These are phyloP conservation scores for Nomada hirtipes DNA, from an alignment of 2,888 invertebrate genomes.

Conservation along the genomic window DNA sequence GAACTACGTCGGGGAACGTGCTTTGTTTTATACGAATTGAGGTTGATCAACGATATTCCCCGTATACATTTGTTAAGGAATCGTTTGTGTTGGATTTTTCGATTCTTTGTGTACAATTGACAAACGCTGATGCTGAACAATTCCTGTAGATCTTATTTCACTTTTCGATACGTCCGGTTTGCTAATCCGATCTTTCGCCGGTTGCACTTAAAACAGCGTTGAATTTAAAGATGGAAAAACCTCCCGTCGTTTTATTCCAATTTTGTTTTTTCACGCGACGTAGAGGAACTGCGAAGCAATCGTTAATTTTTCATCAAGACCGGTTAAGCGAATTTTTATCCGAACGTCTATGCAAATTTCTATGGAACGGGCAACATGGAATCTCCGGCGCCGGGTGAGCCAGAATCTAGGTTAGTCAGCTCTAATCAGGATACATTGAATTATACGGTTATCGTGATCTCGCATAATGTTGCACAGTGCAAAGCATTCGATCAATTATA, in stretches of 20 bases:
- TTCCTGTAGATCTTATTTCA: too few relatives aligned
- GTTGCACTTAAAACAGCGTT: too few relatives aligned
- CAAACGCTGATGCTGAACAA: too few relatives aligned
- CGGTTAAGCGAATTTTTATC: background rate
- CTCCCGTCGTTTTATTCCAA: background rate
- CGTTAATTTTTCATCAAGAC: background rate
- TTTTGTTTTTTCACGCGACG: too few relatives aligned
- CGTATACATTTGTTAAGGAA: too few relatives aligned
- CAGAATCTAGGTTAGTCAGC: conserved; percentile 56
- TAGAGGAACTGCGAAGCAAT: background rate
- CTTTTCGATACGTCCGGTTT: too few relatives aligned
- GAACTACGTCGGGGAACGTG: background rate
- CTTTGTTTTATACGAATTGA: background rate
- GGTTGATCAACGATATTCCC: too few relatives aligned
- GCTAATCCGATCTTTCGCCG: too few relatives aligned
- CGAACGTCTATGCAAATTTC: background rate
- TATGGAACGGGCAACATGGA: conserved; percentile 3
- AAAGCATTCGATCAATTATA: conserved; percentile 68
- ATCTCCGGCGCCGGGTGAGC: conserved; percentile 11
- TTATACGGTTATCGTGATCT: conserved; percentile 67
- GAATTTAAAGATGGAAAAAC: background rate
- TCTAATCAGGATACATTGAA: conserved; percentile 70
- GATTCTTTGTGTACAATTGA: too few relatives aligned
- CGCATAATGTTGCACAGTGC: conserved; percentile 69
- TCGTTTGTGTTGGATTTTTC: too few relatives aligned